Evolutionary conservation across 1,140 invertebrate genomes (phyloP).

Genomic region (Dysdera silvatica): DNA sequence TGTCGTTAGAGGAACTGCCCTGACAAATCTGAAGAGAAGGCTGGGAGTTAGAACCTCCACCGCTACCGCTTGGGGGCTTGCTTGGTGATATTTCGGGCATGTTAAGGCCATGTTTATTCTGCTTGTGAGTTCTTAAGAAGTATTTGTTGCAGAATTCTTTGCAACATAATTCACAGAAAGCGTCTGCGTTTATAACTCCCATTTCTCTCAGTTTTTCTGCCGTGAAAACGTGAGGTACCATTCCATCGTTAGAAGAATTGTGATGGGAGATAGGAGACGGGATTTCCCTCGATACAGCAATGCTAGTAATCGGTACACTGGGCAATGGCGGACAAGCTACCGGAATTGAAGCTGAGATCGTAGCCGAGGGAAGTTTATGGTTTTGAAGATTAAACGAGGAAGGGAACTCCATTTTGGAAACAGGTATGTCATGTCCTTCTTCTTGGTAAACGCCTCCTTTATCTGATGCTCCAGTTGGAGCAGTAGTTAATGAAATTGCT

Average conservation of each 20-base stretch:
- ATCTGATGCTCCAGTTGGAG: constrained; percentile 12
- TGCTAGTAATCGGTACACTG: not conserved
- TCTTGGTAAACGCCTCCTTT: constrained; percentile 11
- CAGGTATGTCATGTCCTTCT: constrained; percentile 6
- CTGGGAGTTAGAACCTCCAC: constrained; percentile 10
- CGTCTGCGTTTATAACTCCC: constrained; percentile 74
- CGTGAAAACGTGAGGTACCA: constrained; percentile 45
- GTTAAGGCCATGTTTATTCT: constrained; percentile 54
- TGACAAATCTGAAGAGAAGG: too few relatives aligned
- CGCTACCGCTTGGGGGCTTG: not conserved
- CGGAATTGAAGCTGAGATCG: not conserved
- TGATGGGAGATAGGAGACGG: constrained; percentile 21
- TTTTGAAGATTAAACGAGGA: constrained; percentile 22
- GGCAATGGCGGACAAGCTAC: not conserved
- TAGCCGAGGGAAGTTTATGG: constrained; percentile 5
- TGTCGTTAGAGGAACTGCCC: constrained; percentile 23
- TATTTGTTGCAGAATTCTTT: constrained; percentile 95
- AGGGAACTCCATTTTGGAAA: constrained; percentile 26
- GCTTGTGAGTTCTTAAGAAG: constrained; percentile 82
- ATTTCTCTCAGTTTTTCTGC: constrained; percentile 62
- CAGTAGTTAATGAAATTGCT: constrained; percentile 18
- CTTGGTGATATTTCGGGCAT: constrained; percentile 35
- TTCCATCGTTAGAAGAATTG: constrained; percentile 13
- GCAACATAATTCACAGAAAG: constrained; percentile 87
- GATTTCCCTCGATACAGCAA: not conserved